phyloP scores from a whole-genome alignment of 2,797 vertebrate genomes.

The Eospalax fontanierii region DNA sequence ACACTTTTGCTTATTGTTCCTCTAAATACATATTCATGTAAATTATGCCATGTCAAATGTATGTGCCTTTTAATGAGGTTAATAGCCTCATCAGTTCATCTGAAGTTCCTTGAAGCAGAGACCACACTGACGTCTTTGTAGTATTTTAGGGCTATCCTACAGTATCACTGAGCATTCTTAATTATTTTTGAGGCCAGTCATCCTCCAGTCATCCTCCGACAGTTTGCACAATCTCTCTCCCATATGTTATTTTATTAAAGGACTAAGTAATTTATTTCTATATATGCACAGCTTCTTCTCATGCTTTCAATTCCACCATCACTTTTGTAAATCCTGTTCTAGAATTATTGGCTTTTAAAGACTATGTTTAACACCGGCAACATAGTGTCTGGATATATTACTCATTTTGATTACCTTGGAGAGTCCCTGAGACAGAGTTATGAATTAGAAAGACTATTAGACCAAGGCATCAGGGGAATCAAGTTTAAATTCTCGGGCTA shows the following conservation, averaged over 20 bases:
- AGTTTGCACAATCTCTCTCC: neutral
- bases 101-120: neutral
- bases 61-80: neutral
- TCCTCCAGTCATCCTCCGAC: slow-evolving; percentile 4
- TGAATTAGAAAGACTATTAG: slow-evolving; percentile 45
- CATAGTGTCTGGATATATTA: neutral
- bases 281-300: neutral
- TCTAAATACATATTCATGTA: neutral
- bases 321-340: slow-evolving; percentile 20
- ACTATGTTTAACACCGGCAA: neutral
- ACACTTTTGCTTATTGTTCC: slow-evolving; percentile 17
- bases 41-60: slow-evolving; percentile 37
- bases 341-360: slow-evolving; percentile 10
- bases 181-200: neutral
- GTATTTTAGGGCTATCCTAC: neutral
- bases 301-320: neutral
- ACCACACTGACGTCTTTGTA: neutral
- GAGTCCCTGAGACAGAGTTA: neutral
- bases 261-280: slow-evolving; percentile 33
- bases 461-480: neutral
- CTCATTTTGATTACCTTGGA: slow-evolving; percentile 58
- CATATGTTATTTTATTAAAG: slow-evolving; percentile 15
- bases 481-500: slow-evolving; percentile 30
- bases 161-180: neutral
- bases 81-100: neutral